These are phyloP conservation scores for Hydropsyche tenuis DNA, from an alignment of 1,140 invertebrate species.

Conservation along the genomic window DNA sequence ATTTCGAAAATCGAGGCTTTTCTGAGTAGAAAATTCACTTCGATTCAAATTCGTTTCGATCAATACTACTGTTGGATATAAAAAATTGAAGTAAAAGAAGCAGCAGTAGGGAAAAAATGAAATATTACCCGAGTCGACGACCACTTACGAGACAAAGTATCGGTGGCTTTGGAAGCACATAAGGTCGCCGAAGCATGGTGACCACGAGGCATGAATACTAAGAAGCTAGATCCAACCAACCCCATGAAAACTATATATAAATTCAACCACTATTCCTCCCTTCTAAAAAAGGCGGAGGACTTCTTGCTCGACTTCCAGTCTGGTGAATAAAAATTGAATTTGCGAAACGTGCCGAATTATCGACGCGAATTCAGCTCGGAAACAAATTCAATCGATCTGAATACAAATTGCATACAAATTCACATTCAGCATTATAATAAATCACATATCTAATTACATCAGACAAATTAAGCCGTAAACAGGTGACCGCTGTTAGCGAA, in stretches of 20 bases:
- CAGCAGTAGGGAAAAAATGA: not conserved
- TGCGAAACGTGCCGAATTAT: conserved; percentile 46
- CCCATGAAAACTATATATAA: conserved; percentile 13
- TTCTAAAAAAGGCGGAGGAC: not conserved
- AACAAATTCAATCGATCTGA: no score
- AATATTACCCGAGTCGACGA: conserved; percentile 1
- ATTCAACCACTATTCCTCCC: conserved; percentile 13
- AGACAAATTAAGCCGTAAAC: conserved; percentile 6
- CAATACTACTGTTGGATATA: no score
- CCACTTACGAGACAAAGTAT: conserved; percentile 26
- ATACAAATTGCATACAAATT: no score
- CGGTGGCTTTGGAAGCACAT: conserved; percentile 23
- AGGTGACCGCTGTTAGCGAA: not conserved
- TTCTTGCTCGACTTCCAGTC: not conserved
- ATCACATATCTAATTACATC: not conserved
- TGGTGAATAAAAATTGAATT: conserved; percentile 44
- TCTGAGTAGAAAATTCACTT: no score
- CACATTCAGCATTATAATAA: not conserved
- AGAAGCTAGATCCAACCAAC: no score
- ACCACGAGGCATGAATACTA: conserved; percentile 46
- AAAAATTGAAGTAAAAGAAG: not conserved
- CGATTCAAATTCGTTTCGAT: no score
- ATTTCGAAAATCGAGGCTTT: no score
- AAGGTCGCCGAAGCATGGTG: conserved; percentile 38
- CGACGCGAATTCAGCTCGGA: no score